A percentile compares a stretch with the other conserved stretches of the same genome.
These are phyloP conservation scores for Trypoxylon attenuatum DNA, from an alignment of 2,888 invertebrate species.

Conservation along the genomic window DNA sequence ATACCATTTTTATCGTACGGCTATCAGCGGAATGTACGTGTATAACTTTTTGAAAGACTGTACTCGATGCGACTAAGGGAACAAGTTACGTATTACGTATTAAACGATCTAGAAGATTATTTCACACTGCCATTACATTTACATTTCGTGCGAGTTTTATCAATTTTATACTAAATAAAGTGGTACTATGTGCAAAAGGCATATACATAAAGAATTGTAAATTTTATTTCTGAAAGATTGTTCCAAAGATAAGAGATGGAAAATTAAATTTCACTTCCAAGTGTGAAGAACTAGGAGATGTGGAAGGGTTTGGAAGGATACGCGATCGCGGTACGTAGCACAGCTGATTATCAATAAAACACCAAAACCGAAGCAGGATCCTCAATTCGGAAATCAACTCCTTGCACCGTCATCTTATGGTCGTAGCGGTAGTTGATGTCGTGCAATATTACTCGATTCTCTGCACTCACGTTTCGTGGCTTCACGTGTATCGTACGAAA, in stretches of 20 bases:
- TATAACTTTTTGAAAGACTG: too few species aligned
- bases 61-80: too few species aligned
- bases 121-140: background rate
- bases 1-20: too few species aligned
- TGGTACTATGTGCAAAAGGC: too few species aligned
- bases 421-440: constrained; percentile 68
- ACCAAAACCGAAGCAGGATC: constrained; percentile 63
- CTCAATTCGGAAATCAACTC: constrained; percentile 71
- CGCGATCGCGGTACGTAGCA: constrained; percentile 12
- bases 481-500: constrained; percentile 70
- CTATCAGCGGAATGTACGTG: too few species aligned
- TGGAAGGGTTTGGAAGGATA: constrained; percentile 10
- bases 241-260: too few species aligned
- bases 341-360: constrained; percentile 49
- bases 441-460: constrained; percentile 65
- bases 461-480: constrained; percentile 67
- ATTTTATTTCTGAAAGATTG: too few species aligned
- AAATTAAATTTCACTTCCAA: background rate
- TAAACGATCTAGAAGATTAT: too few species aligned
- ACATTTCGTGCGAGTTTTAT: background rate
- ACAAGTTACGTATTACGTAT: too few species aligned
- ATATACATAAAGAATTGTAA: too few species aligned
- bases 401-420: constrained; percentile 65
- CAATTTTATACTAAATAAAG: constrained; percentile 16
- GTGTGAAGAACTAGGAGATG: background rate